phyloP scores from a whole-genome alignment of 2,113 vertebrate genomes.

The Cervus canadensis region DNA sequence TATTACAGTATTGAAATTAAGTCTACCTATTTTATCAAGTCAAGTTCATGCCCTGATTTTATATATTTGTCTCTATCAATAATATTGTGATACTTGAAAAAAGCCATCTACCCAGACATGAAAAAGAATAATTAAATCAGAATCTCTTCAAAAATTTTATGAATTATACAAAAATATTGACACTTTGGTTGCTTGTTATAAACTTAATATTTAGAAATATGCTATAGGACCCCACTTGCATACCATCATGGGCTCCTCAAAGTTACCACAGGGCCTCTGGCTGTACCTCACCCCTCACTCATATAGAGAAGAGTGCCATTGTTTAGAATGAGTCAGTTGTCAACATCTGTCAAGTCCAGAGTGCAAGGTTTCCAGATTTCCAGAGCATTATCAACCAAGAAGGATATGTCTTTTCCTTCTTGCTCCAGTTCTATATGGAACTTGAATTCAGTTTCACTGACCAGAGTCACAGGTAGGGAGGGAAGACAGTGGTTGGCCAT shows the following conservation, averaged over 20 bases:
- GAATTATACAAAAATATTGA: neutral
- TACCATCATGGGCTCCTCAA: neutral
- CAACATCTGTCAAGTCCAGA: too few species aligned
- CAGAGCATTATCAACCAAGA: neutral
- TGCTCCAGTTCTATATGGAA: neutral
- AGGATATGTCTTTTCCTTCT: neutral
- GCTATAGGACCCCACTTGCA: too few species aligned
- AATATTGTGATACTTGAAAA: neutral
- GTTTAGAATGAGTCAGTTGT: neutral
- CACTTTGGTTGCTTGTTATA: neutral
- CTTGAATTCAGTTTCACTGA: neutral
- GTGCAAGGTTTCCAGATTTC: neutral
- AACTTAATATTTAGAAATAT: neutral
- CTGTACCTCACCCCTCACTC: neutral
- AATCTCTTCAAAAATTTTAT: neutral
- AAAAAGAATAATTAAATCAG: neutral
- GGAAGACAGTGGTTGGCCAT: neutral
- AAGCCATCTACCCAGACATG: accelerated
- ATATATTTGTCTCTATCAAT: neutral
- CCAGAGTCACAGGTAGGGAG: too few species aligned
- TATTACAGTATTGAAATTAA: neutral
- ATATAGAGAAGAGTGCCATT: neutral
- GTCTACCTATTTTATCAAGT: neutral
- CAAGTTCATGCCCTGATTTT: neutral
- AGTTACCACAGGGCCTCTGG: accelerated